Percentiles rank a stretch among this genome's conserved stretches.
Conservation (phyloP, 1,140 invertebrate genomes). For the Drosophila truncata region DNA sequence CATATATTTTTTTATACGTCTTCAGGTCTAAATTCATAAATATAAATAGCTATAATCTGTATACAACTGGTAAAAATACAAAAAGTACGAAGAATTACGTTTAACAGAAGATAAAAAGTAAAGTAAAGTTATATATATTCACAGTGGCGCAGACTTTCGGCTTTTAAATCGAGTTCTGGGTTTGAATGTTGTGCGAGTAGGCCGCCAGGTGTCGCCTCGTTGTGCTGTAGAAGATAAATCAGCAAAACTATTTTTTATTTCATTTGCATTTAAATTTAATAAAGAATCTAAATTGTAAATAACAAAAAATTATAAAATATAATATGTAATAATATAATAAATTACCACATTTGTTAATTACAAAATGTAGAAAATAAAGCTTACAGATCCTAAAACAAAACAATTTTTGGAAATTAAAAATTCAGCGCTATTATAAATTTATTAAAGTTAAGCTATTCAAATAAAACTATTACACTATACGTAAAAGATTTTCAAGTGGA, state of each 20-base stretch:
- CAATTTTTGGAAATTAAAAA: no score
- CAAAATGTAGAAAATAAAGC: not conserved
- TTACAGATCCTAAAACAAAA: not conserved
- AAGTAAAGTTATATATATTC: not conserved
- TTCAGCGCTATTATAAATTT: no score
- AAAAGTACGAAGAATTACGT: not conserved
- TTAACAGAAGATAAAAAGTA: not conserved
- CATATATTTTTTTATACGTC: no score
- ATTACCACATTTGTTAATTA: not conserved
- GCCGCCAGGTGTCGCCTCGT: not conserved
- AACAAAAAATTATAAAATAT: no score
- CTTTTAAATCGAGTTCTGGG: not conserved
- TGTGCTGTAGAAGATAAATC: not conserved
- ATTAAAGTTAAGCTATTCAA: not conserved
- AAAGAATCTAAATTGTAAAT: not conserved
- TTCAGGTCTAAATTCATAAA: not conserved
- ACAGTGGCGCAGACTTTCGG: not conserved
- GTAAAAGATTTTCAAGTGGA: not conserved
- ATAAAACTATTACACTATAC: no score
- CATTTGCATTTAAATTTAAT: not conserved
- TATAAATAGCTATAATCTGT: not conserved
- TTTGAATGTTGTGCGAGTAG: not conserved
- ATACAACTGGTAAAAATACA: not conserved
- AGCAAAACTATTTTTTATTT: not conserved
- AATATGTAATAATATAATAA: no score